Conservation (phyloP, 2,797 vertebrate genomes). For the Onychomys torridus region DNA sequence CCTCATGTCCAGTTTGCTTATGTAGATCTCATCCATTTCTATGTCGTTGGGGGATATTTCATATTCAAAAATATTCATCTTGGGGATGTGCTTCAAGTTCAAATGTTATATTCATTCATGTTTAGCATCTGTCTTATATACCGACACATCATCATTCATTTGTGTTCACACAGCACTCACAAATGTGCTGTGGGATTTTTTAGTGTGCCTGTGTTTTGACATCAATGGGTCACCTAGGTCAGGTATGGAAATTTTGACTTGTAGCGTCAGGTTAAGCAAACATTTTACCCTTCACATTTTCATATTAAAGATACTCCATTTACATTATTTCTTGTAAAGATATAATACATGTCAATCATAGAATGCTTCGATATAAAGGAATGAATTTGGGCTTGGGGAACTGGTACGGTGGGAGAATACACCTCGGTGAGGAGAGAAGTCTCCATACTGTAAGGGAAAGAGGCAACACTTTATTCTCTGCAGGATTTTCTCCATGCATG, state of each 20-base stretch:
- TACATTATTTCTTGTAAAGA: neutral
- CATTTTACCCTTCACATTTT: neutral
- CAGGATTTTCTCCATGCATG: neutral
- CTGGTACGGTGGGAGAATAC: neutral
- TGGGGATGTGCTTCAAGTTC: neutral
- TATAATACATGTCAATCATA: neutral
- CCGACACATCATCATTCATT: neutral
- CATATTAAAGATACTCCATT: neutral
- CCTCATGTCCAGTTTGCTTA: too few species aligned
- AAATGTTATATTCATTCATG: neutral
- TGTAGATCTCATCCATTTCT: too few species aligned
- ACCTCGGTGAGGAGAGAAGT: rapidly evolving
- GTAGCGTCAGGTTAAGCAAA: neutral
- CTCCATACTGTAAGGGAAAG: neutral
- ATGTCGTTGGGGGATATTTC: neutral
- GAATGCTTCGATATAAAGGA: slow-evolving; percentile 13
- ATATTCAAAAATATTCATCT: neutral
- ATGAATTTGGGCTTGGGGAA: neutral
- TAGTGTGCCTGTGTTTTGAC: neutral
- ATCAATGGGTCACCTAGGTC: neutral
- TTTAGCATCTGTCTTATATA: neutral
- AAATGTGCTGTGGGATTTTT: neutral
- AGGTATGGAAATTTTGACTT: neutral
- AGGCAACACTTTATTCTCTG: neutral
- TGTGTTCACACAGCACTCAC: neutral